Evolutionary conservation across 2,113 vertebrate species (phyloP), one percentile per base, ranked within the genome.

Genomic region (Aspidoscelis tigris): DNA sequence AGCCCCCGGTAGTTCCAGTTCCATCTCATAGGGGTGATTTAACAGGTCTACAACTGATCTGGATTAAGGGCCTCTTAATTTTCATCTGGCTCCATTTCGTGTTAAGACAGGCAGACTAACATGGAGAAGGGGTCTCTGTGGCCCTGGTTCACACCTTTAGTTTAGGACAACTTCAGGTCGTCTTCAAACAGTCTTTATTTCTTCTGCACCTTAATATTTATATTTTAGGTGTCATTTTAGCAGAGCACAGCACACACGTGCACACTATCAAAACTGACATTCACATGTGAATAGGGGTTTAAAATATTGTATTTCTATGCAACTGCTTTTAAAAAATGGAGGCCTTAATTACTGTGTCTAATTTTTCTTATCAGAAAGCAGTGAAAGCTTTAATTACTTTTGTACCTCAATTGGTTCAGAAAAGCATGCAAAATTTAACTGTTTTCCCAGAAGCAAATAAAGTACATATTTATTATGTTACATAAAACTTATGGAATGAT

Each of bases 361-460:
- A 88, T 82, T 95, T 86, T 81, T 89, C 92, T 95, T 95, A 95
- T 95, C 94, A 95, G 88, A 92, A 94, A 83, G 87, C 89, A 91
- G 5, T 94, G 95, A 92, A 95, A 95, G 89, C 92, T 92, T 94
- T 95, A 96, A 96, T 95, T 96, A 93, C 90, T 95, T 33, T 95
- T 92, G 85, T 94, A 93, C 93, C 91, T 94, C 61, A 66, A 65
- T 93, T 94, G 88, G 90, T 92, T 95, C 93, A 85, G 90, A 94
- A 33, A 93, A 91, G 89, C 88, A 92, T 93, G 85, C 76, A 92
- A 94, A 95, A 94, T 95, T 92, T 92, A 93, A 95, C 90, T 93
- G 87, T 93, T 93, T 92, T 86, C 89, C 91, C 87, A 91, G 93
- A 93, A 96, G 92, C 90, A 94, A 94, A 95, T 94, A 91, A 94